A percentile compares a stretch with the other conserved stretches of the same genome.
These are phyloP conservation scores for Cephus pygmeus DNA, from an alignment of 2,888 invertebrate genomes.

Conservation along the genomic window DNA sequence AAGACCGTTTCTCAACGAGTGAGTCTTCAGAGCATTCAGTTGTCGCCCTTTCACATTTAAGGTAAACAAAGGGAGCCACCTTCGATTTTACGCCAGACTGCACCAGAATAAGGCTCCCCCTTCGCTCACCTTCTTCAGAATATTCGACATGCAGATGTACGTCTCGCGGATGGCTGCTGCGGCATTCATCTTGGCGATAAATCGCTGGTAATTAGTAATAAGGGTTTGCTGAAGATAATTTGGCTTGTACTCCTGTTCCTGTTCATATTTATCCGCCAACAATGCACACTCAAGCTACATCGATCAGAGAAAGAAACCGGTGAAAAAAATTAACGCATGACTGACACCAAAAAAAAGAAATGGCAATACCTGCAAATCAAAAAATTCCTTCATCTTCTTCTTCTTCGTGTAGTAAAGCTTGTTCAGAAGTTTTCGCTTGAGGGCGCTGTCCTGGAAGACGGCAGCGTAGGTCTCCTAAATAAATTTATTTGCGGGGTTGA, in stretches of 20 bases:
- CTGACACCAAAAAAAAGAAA: background rate
- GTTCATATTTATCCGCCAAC: conserved; percentile 37
- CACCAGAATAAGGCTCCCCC: background rate
- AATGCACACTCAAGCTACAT: conserved; percentile 27
- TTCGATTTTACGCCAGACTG: background rate
- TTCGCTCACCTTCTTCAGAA: conserved; percentile 71
- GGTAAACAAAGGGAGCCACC: background rate
- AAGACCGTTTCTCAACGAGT: background rate
- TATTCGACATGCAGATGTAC: conserved; percentile 72
- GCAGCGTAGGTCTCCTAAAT: conserved; percentile 72
- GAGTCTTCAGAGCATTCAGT: background rate
- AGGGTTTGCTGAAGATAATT: conserved; percentile 43
- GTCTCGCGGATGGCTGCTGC: conserved; percentile 74
- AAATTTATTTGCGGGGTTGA: background rate
- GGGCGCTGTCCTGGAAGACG: conserved; percentile 73
- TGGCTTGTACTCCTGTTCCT: conserved; percentile 23
- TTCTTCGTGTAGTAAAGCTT: conserved; percentile 72
- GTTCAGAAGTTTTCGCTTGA: conserved; percentile 73
- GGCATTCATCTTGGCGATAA: conserved; percentile 73
- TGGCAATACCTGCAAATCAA: conserved; percentile 69
- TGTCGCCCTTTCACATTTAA: background rate
- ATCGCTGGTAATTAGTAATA: conserved; percentile 69
- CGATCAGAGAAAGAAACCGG: background rate
- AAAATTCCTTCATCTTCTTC: conserved; percentile 71
- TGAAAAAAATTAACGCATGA: background rate